Evolutionary conservation across 2,888 invertebrate species (phyloP), one percentile per base, ranked within the genome.

Genomic region (Steinernema scapterisci): DNA sequence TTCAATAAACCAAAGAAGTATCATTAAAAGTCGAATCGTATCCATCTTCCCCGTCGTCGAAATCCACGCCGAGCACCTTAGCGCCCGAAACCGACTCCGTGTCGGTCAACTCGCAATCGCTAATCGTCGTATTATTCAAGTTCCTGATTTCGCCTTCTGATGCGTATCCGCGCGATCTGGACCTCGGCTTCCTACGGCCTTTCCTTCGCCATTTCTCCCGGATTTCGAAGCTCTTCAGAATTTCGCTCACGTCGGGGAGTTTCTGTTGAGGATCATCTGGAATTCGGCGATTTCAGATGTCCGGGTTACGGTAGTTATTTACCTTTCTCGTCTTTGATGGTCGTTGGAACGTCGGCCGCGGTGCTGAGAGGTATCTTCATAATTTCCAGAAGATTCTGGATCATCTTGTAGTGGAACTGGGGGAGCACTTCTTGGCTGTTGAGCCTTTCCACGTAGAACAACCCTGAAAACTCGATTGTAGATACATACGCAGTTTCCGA

Each of bases 181-280:
- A 38, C 25, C 31, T 52, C 27, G 23, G 63, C 63, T 63, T 63
- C 19, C 63, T 27, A 9, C 63, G 27, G 3, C 63, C 63, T 25
- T 63, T 63, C 38, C 63, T 21, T 9, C 63, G 63, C 63, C 63
- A 63, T 31, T 63, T 63, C 31, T 63, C 63, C 16, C 63, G 63
- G 3, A 63, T 31, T 31, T 63, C 63, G 27, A 63, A 63, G 16
- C 27, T 63, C 16, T 63, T 63, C 16, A 63, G 63, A 31, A 63
- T 63, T 31, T 63, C 63, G 31, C 63, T 27, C 16, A 63, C 27
- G 16, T 63, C 63, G 31, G 19, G 2, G 1, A 16, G 31, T 31
- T 63, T 63, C n/a, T 31, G 27, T 16, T 38, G 21, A 9, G 27
- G 16, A 16, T 63, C 25, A 25, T 63, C 63, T 63, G 25, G 16